A percentile compares a stretch with the other conserved stretches of the same genome.
Evolutionary conservation across 2,888 invertebrate genomes (phyloP).

Genomic region (Sicus ferrugineus): DNA sequence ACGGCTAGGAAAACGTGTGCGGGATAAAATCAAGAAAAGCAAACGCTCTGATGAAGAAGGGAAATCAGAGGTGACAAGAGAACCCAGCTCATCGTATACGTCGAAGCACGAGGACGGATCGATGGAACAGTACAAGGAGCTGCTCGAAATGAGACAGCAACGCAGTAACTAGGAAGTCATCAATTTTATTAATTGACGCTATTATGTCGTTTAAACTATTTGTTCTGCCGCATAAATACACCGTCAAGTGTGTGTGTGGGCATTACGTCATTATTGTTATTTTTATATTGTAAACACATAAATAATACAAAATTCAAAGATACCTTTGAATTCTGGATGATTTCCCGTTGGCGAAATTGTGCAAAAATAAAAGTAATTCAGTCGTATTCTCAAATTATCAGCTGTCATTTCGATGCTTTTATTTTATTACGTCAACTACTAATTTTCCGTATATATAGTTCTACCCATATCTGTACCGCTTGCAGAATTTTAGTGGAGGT

Average conservation of each 20-base stretch:
- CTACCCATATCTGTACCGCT: constrained; percentile 51
- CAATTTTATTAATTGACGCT: constrained; percentile 33
- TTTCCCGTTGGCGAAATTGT: not conserved
- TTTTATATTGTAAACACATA: too few relatives aligned
- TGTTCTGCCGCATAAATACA: too few relatives aligned
- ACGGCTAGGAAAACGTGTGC: constrained; percentile 69
- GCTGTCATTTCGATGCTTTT: too few relatives aligned
- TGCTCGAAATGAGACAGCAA: constrained; percentile 56
- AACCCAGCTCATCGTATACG: constrained; percentile 43
- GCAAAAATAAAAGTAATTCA: too few relatives aligned
- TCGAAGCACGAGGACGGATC: constrained; percentile 66
- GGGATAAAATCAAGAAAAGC: constrained; percentile 68
- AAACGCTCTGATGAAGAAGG: constrained; percentile 52
- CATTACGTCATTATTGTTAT: too few relatives aligned
- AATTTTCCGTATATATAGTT: too few relatives aligned
- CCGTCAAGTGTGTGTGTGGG: not conserved
- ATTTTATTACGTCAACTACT: too few relatives aligned
- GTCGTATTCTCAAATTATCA: too few relatives aligned
- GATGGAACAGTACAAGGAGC: constrained; percentile 68
- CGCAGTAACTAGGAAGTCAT: constrained; percentile 41
- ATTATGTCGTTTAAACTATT: not conserved
- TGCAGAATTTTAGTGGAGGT: constrained; percentile 49
- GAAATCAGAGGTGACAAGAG: constrained; percentile 39
- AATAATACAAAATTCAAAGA: too few relatives aligned
- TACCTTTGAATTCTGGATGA: not conserved